Base-by-base conservation (phyloP, 2,113 vertebrate species). In the Trogon melanurus region DNA sequence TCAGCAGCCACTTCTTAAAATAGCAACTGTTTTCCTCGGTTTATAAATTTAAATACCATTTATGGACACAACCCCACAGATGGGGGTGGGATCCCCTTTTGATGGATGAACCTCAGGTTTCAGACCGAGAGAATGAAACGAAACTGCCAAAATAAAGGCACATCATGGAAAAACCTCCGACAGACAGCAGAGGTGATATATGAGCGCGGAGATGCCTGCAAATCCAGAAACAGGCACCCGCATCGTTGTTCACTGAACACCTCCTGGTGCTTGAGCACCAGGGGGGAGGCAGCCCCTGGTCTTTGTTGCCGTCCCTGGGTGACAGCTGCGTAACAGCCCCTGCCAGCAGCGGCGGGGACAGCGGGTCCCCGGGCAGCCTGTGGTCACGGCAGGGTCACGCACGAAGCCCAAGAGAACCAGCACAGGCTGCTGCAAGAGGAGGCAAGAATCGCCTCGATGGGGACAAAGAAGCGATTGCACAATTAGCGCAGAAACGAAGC, bases 31-130 rank as follows among this genome's bases (percentile, higher is more conserved):
- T 96, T 91, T 78, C 74, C 56, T 38, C 0, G 0, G 51, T 94
- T 93, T 95, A 88, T 96, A 86, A 83, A 88, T 90, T 57, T 85
- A 94, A 96, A 75, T 69, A 88, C 93, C 95, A 88, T 95, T 89
- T 94, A 97, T 72, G 90, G 95, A 75, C 83, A 71, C 51, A 93
- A 57, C 16, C 36, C 53, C 47, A 69, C 48, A 75, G 88, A 29
- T 0, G 0, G 57, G 85, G 88, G 34, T 60, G 57, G 34, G 65
- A 81, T 62, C 45, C 87, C 82, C 65, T 66, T 86, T 38, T 95
- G 92, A 92, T 92, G 32, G 32, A 94, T 50, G 76, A 74, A 50
- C 26, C 25, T 60, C 4, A 1, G 8, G 53, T 51, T 91, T 78
- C 82, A 57, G 72, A 41, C 82, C 5, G 13, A 38, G 6, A 65